Percentiles rank a stretch among this genome's conserved stretches.
Conservation (phyloP, 2,113 vertebrate species). For the Panthera uncia region DNA sequence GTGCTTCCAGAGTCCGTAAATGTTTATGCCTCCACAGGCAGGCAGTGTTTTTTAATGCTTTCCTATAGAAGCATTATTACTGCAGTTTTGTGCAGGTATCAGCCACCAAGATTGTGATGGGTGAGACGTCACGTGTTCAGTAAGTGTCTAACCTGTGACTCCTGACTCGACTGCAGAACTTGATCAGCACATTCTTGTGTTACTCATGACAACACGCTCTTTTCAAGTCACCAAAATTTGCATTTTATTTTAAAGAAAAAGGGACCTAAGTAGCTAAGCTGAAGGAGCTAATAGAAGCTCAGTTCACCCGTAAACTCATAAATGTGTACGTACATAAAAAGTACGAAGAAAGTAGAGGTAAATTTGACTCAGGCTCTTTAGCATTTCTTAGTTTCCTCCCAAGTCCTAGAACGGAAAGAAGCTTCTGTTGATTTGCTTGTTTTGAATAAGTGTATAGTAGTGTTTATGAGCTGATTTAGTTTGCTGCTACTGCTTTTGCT, state of each 20-base stretch:
- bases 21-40: not conserved
- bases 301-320: not conserved
- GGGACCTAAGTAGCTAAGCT: not conserved
- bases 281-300: not conserved
- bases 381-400: not conserved
- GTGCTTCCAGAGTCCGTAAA: not conserved
- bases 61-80: not conserved
- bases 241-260: not conserved
- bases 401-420: not conserved
- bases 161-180: not conserved
- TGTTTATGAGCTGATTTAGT: not conserved
- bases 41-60: not conserved
- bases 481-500: not conserved
- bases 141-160: not conserved
- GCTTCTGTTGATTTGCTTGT: not conserved
- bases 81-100: not conserved
- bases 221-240: not conserved
- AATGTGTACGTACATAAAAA: not conserved
- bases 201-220: not conserved
- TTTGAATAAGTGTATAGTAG: not conserved
- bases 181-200: not conserved
- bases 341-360: not conserved
- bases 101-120: not conserved
- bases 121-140: not conserved
- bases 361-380: not conserved